phyloP scores from a whole-genome alignment of 2,797 vertebrate species.

The Falco rusticolus region DNA sequence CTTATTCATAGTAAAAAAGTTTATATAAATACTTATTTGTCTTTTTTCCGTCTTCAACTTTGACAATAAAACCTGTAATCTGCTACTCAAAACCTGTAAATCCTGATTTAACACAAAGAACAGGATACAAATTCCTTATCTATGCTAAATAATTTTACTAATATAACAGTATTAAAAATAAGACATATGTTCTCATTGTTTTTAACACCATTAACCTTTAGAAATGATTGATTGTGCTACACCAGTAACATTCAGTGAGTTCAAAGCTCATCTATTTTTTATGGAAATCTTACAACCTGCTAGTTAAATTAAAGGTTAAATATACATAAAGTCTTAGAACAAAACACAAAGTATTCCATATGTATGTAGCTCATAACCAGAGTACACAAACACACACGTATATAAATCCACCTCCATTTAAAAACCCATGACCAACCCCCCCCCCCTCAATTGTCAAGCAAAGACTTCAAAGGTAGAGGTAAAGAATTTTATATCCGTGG shows the following conservation, averaged over 20 bases:
- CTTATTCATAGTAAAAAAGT: constrained; percentile 9
- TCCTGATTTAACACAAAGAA: constrained; percentile 25
- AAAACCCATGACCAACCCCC: constrained; percentile 14
- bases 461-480: constrained; percentile 28
- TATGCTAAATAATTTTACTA: constrained; percentile 71
- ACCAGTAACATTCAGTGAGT: constrained; percentile 77
- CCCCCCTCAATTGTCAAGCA: background rate
- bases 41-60: background rate
- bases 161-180: constrained; percentile 75
- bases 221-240: constrained; percentile 76
- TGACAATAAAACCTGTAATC: constrained; percentile 7
- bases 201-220: constrained; percentile 83
- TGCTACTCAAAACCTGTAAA: constrained; percentile 33
- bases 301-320: constrained; percentile 85
- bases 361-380: constrained; percentile 41
- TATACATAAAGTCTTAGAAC: constrained; percentile 81
- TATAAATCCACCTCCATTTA: constrained; percentile 12
- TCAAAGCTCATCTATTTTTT: constrained; percentile 82
- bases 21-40: constrained; percentile 28
- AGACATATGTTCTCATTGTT: constrained; percentile 79
- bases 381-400: background rate
- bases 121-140: constrained; percentile 38
- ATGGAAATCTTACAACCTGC: constrained; percentile 79
- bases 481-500: background rate
- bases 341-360: constrained; percentile 70